Conservation (phyloP, 1,140 invertebrate species). For the Wiebesia pumilae region DNA sequence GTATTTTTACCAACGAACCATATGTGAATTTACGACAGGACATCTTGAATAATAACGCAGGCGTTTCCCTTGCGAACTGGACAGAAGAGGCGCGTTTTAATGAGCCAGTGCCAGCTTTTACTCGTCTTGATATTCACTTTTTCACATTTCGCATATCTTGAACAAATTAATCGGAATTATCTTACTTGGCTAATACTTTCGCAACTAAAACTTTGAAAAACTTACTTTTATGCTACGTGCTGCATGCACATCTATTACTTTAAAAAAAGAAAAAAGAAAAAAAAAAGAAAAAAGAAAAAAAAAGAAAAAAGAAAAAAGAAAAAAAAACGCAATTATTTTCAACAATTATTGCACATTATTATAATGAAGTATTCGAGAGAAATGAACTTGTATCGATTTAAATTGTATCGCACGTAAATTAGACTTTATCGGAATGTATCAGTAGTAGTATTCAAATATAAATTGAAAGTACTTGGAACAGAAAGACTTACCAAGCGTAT, state of each 20-base stretch:
- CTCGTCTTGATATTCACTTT: background rate
- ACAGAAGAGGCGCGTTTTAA: background rate
- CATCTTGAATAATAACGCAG: slow-evolving; percentile 39
- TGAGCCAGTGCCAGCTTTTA: background rate
- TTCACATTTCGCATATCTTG: background rate
- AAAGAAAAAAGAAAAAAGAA: no score
- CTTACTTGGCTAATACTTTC: background rate
- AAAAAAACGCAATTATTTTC: background rate
- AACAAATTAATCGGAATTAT: background rate
- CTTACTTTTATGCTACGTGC: no score
- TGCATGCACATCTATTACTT: no score
- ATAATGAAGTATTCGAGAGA: background rate
- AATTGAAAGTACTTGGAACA: background rate
- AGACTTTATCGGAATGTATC: background rate
- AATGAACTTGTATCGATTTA: background rate
- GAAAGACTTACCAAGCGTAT: background rate
- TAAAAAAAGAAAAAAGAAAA: no score
- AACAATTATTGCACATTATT: no score
- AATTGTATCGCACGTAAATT: background rate
- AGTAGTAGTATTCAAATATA: background rate
- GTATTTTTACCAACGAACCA: slow-evolving; percentile 4
- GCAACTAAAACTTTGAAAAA: background rate
- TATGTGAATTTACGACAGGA: slow-evolving; percentile 35
- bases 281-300: no score
- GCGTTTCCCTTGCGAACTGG: background rate